A percentile compares a stretch with the other conserved stretches of the same genome.
These are phyloP conservation scores for Hippasteria phrygiana DNA, from an alignment of 53 echinoderm and acorn worm genomes.

Conservation along the genomic window DNA sequence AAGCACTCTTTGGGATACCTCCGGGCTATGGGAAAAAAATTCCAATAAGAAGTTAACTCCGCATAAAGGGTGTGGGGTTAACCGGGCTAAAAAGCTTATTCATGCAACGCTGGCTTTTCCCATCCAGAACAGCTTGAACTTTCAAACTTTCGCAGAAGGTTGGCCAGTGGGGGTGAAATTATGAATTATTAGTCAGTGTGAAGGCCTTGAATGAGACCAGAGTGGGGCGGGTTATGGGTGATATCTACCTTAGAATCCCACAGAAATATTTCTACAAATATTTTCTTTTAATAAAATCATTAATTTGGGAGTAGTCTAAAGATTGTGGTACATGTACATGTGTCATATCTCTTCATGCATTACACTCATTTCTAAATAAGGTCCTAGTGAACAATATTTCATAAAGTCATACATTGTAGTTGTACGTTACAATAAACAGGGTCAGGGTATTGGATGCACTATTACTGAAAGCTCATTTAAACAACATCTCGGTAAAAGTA, in stretches of 20 bases:
- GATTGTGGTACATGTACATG: too few relatives aligned
- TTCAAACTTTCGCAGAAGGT: background rate
- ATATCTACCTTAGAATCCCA: background rate
- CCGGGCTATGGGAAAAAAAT: background rate
- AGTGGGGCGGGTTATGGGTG: background rate
- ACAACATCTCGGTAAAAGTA: too few relatives aligned
- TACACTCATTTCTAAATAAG: too few relatives aligned
- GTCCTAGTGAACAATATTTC: too few relatives aligned
- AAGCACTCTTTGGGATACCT: conserved; percentile 14
- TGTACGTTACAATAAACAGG: too few relatives aligned
- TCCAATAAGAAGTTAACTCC: conserved; percentile 15
- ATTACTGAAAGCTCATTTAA: too few relatives aligned
- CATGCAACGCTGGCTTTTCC: conserved; percentile 29
- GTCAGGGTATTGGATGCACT: too few relatives aligned
- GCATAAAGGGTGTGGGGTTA: conserved; percentile 33
- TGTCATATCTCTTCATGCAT: too few relatives aligned
- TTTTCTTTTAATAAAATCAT: too few relatives aligned
- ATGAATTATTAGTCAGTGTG: background rate
- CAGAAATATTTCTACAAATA: background rate
- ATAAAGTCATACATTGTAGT: too few relatives aligned
- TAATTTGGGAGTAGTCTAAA: too few relatives aligned
- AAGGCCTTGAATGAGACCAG: background rate
- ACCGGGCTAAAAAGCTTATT: conserved; percentile 31
- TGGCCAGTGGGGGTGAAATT: background rate
- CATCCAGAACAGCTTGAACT: background rate